A percentile compares a stretch with the other conserved stretches of the same genome.
Evolutionary conservation across 2,888 invertebrate genomes (phyloP).

Genomic region (Pogonocherus hispidulus): DNA sequence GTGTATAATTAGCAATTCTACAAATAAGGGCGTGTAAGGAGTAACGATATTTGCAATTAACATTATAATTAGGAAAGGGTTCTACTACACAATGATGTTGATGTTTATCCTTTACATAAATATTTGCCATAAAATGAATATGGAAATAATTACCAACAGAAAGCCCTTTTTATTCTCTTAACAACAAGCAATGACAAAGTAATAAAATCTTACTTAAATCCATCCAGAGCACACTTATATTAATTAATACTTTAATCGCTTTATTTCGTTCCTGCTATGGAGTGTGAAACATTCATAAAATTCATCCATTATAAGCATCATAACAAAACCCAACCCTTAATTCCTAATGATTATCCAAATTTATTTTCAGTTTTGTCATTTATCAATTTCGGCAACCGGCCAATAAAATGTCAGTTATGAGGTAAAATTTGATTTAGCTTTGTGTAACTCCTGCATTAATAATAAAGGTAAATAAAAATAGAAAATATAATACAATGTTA

Average conservation of each 20-base stretch:
- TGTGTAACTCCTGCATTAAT: not conserved
- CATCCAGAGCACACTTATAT: not conserved
- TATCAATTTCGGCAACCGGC: not conserved
- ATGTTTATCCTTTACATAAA: no score
- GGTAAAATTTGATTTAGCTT: not conserved
- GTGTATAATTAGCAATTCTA: no score
- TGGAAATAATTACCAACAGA: no score
- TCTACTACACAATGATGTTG: no score
- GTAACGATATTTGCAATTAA: no score
- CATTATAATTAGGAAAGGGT: no score
- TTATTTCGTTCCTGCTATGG: not conserved
- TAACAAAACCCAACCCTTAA: not conserved
- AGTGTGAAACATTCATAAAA: not conserved
- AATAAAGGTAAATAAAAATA: not conserved
- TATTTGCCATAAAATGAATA: no score
- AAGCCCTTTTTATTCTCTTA: no score
- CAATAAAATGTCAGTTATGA: not conserved
- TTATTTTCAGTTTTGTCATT: not conserved
- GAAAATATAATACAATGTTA: no score
- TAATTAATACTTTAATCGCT: not conserved
- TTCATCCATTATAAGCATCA: not conserved
- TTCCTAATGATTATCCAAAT: not conserved
- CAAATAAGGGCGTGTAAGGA: no score
- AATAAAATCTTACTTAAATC: not conserved
- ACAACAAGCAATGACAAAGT: not conserved